Conservation (phyloP, 2,797 vertebrate genomes). For the Enteromius anoplus region DNA sequence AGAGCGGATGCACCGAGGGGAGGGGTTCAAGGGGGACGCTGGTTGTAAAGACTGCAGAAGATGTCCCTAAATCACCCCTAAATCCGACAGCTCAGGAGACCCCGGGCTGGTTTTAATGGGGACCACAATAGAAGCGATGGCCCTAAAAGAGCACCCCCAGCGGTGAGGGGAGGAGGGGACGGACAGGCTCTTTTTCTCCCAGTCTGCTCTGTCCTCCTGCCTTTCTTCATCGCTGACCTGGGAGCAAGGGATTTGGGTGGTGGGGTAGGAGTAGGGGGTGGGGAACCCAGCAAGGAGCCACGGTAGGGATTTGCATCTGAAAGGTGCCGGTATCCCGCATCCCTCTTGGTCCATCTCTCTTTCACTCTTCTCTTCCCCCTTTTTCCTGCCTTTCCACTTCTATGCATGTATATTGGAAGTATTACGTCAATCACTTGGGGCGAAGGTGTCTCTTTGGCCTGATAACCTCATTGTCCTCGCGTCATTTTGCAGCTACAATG, state of each 20-base stretch:
- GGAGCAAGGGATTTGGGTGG: conserved; percentile 61
- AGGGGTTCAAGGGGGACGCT: conserved; percentile 8
- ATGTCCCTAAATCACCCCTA: conserved; percentile 74
- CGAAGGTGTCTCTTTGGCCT: neutral
- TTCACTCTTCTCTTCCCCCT: conserved; percentile 13
- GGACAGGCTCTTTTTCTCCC: conserved; percentile 48
- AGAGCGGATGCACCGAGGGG: conserved; percentile 61
- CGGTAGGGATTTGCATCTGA: conserved; percentile 79
- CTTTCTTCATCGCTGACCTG: conserved; percentile 75
- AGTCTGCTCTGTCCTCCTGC: conserved; percentile 55
- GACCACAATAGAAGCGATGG: conserved; percentile 52
- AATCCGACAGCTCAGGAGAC: conserved; percentile 69
- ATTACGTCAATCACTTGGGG: conserved; percentile 18
- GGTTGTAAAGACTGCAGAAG: conserved; percentile 64
- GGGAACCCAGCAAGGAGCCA: conserved; percentile 69
- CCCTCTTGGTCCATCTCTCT: conserved; percentile 35
- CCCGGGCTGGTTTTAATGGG: conserved; percentile 59
- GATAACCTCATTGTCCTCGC: neutral
- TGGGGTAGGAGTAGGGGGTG: conserved; percentile 56
- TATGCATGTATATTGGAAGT: conserved; percentile 7
- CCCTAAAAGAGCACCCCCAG: conserved; percentile 61
- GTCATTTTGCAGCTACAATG: conserved; percentile 85
- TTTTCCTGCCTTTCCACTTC: conserved; percentile 42
- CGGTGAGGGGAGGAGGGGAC: conserved; percentile 53
- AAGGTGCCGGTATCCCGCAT: conserved; percentile 68